Evolutionary conservation across 1,140 invertebrate genomes (phyloP), one percentile per base, ranked within the genome.

Genomic region (Nasonia giraulti): DNA sequence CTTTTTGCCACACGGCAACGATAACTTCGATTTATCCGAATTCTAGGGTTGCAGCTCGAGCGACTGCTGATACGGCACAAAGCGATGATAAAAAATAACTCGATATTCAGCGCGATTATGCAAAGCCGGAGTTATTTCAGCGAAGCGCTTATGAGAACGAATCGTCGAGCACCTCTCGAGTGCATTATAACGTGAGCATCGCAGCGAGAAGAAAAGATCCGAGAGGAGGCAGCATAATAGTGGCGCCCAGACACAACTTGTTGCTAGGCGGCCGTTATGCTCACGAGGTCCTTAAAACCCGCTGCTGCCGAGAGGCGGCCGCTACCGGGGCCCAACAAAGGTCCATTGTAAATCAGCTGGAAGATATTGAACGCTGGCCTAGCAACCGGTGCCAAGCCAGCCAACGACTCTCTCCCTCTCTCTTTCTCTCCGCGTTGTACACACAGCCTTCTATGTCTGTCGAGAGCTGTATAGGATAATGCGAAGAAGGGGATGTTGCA

Each of bases 221-320:
- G 20, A 5, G 23, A 17, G 68, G n/a, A 27, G 66, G 66, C 7
- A 47, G 2, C 2, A 66, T 33, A 50, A 50, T 50, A 37, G 44
- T 74, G 69, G 69, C 40, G 55, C 14, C 84, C 82, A 86, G 82
- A 74, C 86, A 78, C 44, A 87, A 87, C 87, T 88, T 89, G 89
- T 89, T 90, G 88, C 88, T 88, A 90, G 86, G 88, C 84, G 86
- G 88, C 87, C 87, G 88, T 88, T 89, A 89, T 87, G 79, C 27
- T 37, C 68, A 78, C 23, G 47, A 2, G n/a, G 17, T 33, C 50
- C 69, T 82, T 81, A 50, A 23, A 81, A 50, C 1, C 68, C 2
- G 55, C 55, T 71, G 27, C 47, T 14, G 20, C 47, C 6, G 20
- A 20, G 27, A 0, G 2, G 12, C 33, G 33, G 17, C 27, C 74